Base-by-base conservation (phyloP, 2,113 vertebrate species). In the Pseudolaguvia tuberculata region DNA sequence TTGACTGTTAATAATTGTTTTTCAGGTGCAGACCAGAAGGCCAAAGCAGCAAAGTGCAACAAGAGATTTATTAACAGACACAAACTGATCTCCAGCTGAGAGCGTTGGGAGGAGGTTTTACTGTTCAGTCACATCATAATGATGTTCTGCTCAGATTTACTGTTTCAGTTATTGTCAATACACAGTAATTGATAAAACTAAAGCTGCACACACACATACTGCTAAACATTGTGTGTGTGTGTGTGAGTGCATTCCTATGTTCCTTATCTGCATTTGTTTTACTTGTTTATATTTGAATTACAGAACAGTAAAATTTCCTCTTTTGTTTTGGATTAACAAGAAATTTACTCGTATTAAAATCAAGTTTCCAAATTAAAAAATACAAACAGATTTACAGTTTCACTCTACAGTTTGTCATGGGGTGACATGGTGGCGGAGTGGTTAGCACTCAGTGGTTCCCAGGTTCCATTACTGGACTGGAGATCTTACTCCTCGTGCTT, bases 21-120 rank as follows among this genome's bases (percentile, higher is more conserved):
- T 78, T 10, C 83, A 99, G 97, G 89, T 12, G 68, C 78, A 48
- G 81, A 91, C 27, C 72, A 87, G 74, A 96, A 94, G 79, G 81
- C 88, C 72, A 93, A 88, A 85, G 93, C 94, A 23, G 80, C 81
- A 73, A 91, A 86, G 75, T 88, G 92, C 84, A 95, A 90, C 78
- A 92, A 89, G 75, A 85, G 69, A 0, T 96, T 94, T 94, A 67
- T 93, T 9, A 76, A 90, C 77, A 85, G 82, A 80, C 91, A 87
- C 70, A 81, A 90, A 77, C 58, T 84, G 61, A 70, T 58, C 2
- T 17, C 67, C 47, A 45, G 72, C 66, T 87, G 82, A 88, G 61
- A 50, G 14, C 3, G 29, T 45, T 21, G 5, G 0, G 6, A 52
- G 27, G 53, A 35, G 1, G 42, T 65, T 61, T 39, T 23, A 2